Base-by-base conservation (phyloP, 2,113 vertebrate genomes). In the Narcine bancroftii region DNA sequence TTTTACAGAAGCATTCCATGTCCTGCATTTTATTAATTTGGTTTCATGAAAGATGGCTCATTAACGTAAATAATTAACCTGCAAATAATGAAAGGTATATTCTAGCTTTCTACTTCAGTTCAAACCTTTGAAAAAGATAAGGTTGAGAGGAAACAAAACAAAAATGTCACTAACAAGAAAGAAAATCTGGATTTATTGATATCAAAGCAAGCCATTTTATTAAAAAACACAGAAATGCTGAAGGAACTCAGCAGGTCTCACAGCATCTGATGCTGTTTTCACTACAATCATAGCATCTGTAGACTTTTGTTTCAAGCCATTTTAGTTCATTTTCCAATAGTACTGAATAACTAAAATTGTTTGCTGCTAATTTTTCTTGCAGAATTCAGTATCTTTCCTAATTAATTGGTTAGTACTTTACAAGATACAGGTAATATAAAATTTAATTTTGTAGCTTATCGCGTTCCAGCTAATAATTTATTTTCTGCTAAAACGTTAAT, bases 401-500 rank as follows among this genome's bases (percentile, higher is more conserved):
- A 39, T 47, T 71, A 91, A 91, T 91, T 91, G 63, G 2, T 69
- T 29, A 13, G 63, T 63, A 39, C 10, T 87, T 7, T 69, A 69
- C 89, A 91, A 47, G 29, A 91, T 69, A n/a, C n/a, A n/a, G n/a
- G n/a, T n/a, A 69, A 69, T 91, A 69, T 39, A 91, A 69, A 69
- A 33, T 47, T 29, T 83, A 83, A 83, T 83, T 69, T 26, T 47
- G 79, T 50, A 47, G 45, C 79, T 66, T 89, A 89, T 91, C 63
- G 47, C 63, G 69, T 91, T 69, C 89, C 89, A 91, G 45, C 66
- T 45, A 91, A 42, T 91, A 91, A 91, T 91, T 91, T 71, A 91
- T 91, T 91, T 39, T 39, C 89, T 91, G 89, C 39, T 71, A 91
- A 91, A 91, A 91, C 65, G 65, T 71, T 91, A 91, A 91, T 91